A percentile compares a stretch with the other conserved stretches of the same genome.
phyloP scores from a whole-genome alignment of 2,888 invertebrate species.

The Pedicia rivosa region DNA sequence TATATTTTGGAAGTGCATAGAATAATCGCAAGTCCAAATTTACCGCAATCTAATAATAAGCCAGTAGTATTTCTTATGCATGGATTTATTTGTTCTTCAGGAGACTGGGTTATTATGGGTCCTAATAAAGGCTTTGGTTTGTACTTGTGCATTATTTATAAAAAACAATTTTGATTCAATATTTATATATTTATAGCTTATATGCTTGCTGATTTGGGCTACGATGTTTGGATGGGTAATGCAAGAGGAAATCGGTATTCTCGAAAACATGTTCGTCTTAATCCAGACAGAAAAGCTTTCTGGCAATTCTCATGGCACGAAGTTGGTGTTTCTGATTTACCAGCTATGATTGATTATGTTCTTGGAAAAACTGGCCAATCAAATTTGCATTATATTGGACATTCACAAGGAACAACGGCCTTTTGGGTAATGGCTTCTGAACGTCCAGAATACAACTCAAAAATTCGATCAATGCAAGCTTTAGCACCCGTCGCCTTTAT shows the following conservation, averaged over 20 bases:
- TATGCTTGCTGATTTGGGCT: conserved; percentile 27
- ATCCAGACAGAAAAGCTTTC: conserved; percentile 15
- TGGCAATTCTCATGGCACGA: conserved; percentile 30
- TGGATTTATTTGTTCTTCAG: no score
- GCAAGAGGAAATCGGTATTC: conserved; percentile 30
- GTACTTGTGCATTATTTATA: no score
- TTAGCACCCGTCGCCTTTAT: conserved; percentile 43
- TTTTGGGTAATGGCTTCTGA: conserved; percentile 38
- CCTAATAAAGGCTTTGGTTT: no score
- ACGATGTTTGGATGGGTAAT: conserved; percentile 32
- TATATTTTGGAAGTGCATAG: no score
- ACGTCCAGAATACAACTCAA: conserved; percentile 35
- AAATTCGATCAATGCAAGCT: conserved; percentile 35
- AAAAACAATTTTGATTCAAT: no score
- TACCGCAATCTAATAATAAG: no score
- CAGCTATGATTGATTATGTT: conserved; percentile 35
- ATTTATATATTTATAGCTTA: no score
- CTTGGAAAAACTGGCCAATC: conserved; percentile 22
- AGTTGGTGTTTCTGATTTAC: conserved; percentile 37
- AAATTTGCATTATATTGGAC: conserved; percentile 35
- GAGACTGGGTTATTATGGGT: no score
- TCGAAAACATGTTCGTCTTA: conserved; percentile 25
- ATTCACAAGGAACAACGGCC: conserved; percentile 41
- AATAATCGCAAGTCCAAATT: no score
- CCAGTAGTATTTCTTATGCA: no score